These are phyloP conservation scores for Cheilosia scutellata DNA, from an alignment of 2,888 invertebrate genomes.

Conservation along the genomic window DNA sequence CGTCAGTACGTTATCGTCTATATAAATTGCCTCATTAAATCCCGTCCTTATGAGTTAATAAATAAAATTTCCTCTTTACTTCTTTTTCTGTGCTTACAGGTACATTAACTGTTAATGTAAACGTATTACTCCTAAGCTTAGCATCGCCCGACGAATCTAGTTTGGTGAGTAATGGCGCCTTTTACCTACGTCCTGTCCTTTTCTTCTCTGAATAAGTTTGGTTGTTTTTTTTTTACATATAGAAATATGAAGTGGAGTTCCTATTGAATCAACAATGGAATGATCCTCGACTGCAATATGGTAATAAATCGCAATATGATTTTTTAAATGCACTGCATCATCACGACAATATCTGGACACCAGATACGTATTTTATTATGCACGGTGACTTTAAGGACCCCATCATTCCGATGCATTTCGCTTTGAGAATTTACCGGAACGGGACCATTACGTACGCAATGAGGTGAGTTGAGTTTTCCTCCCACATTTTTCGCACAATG, in stretches of 20 bases:
- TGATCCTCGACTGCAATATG: constrained; percentile 94
- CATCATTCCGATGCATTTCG: constrained; percentile 96
- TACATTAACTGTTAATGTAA: constrained; percentile 96
- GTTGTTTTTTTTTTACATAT: not conserved
- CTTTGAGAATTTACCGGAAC: constrained; percentile 95
- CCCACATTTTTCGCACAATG: not conserved
- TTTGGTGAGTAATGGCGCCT: constrained; percentile 89
- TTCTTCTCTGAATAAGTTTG: not conserved
- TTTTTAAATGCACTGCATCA: constrained; percentile 97
- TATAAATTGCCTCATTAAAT: constrained; percentile 68
- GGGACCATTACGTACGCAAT: constrained; percentile 97
- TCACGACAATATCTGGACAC: constrained; percentile 96
- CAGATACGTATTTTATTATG: constrained; percentile 98
- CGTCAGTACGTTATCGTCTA: constrained; percentile 34
- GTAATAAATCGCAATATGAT: constrained; percentile 94
- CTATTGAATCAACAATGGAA: constrained; percentile 97
- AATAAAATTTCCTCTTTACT: constrained; percentile 45
- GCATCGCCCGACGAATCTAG: constrained; percentile 98
- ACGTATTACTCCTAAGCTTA: constrained; percentile 95
- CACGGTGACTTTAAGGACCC: constrained; percentile 98
- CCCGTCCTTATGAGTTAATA: constrained; percentile 60
- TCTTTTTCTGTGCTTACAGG: constrained; percentile 87
- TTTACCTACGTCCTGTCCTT: not conserved
- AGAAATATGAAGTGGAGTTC: constrained; percentile 99
- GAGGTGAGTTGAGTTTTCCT: constrained; percentile 86